Evolutionary conservation across 2,113 vertebrate species (phyloP), one percentile per base, ranked within the genome.

Genomic region (Cichladusa arquata): DNA sequence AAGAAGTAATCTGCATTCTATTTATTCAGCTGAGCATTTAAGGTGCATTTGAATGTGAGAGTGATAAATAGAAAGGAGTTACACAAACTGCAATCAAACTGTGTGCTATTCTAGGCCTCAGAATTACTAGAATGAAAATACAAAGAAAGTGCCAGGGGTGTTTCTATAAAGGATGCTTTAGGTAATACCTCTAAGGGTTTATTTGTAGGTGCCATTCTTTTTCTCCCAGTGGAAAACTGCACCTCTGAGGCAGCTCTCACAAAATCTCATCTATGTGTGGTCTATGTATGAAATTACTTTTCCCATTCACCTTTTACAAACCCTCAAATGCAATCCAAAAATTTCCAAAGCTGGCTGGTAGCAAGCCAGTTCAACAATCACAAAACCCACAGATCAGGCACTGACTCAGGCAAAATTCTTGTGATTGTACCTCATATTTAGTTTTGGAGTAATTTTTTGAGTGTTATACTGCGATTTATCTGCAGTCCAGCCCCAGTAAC

Each of bases 1-100:
- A 93, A 80, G 47, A 28, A 40, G 65, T 79, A 91, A 97, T 89
- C 77, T 74, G 73, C 77, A 87, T 87, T 91, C 56, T 90, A 47
- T 93, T 95, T 94, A 90, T 90, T 91, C 81, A 83, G 64, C 42
- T 74, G 74, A 94, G 80, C 76, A 70, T 74, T 88, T 51, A 64
- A 61, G 67, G 77, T 88, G 69, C 67, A 70, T 88, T 92, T 93
- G 89, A 88, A 93, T 73, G 38, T 34, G 61, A 2, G 6, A 78
- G 70, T 58, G 86, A 83, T 74, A 93, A 90, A 90, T 24, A 73
- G 44, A 69, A 90, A 51, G 47, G 48, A 78, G 51, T 56, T 48
- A 45, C 11, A 70, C 51, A 73, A 94, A 81, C 58, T 81, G 88
- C 76, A 73, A 86, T 80, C 84, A 86, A 88, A 61, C 47, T 26